Base-by-base conservation (phyloP, 2,888 invertebrate genomes). In the Epinotia ramella region DNA sequence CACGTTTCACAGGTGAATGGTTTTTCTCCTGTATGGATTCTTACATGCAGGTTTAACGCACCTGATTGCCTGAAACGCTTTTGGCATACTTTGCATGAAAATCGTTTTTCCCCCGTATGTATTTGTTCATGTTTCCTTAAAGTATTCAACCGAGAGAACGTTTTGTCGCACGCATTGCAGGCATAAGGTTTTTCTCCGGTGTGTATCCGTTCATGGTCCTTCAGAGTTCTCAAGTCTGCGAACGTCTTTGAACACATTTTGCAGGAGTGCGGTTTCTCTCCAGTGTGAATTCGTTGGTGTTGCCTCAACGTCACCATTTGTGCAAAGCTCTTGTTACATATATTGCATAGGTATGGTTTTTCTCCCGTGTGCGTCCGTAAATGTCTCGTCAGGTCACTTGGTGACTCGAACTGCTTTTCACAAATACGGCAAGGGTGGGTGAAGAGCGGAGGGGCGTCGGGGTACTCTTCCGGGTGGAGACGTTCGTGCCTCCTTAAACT, bases 11-110 rank as follows among this genome's bases (percentile, higher is more conserved):
- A 53, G n/a, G 7, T 5, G n/a, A n/a, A 53, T n/a, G 53, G 53
- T 53, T 53, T 53, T n/a, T 53, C 53, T 53, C 53, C 53, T 6
- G 53, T 53, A n/a, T 53, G 53, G 6, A 53, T 53, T 7, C 53
- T 6, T 16, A 53, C 53, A 4, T 53, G 53, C 53, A 53, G n/a
- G 53, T 53, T 53, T 53, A 53, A 53, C 6, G 53, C 53, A 1
- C 53, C 53, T 0, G 53, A 53, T 53, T 53, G 53, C 13, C 53
- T 53, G 53, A 53, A 53, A 5, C n/a, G 53, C n/a, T 53, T 53
- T n/a, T 53, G 16, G n/a, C 53, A 53, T n/a, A 53, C n/a, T n/a
- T 53, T n/a, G 53, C 53, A 53, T n/a, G 53, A n/a, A 53, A 53
- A 53, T n/a, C 7, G 16, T 7, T 53, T 53, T n/a, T 53, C 53